A percentile compares a stretch with the other conserved stretches of the same genome.
Evolutionary conservation across 37 sponge, comb jelly and placozoan species (phyloP).

Genomic region (Cladorhizidae sp.): DNA sequence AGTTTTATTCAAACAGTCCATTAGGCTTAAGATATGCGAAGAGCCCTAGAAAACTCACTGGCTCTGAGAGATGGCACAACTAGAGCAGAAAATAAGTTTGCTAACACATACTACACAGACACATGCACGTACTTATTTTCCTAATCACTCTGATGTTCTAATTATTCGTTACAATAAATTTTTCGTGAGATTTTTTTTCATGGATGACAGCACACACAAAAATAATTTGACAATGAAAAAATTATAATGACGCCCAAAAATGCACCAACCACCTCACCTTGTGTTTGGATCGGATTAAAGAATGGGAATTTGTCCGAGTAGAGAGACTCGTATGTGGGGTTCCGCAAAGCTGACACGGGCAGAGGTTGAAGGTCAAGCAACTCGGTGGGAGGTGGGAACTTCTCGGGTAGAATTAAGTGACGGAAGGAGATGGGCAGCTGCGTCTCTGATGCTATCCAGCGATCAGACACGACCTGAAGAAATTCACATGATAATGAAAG

Average conservation of each 20-base stretch:
- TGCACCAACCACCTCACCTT: constrained; percentile 46
- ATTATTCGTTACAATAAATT: not conserved
- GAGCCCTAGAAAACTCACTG: too few relatives aligned
- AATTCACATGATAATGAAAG: not conserved
- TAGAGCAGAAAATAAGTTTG: too few relatives aligned
- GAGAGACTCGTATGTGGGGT: constrained; percentile 78
- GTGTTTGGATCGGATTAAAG: constrained; percentile 98
- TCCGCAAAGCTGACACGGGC: constrained; percentile 92
- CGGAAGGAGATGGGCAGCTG: constrained; percentile 96
- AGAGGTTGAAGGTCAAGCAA: constrained; percentile 97
- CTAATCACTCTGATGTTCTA: too few relatives aligned
- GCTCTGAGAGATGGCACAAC: too few relatives aligned
- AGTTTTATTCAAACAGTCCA: too few relatives aligned
- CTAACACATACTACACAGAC: too few relatives aligned
- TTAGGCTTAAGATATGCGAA: too few relatives aligned
- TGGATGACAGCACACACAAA: not conserved
- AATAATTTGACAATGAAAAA: not conserved
- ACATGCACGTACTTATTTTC: too few relatives aligned
- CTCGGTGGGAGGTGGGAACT: constrained; percentile 97
- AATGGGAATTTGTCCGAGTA: constrained; percentile 90
- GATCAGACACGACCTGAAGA: constrained; percentile 46
- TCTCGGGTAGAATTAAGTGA: constrained; percentile 97
- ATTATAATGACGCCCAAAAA: not conserved
- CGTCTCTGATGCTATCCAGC: constrained; percentile 88
- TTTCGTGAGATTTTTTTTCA: not conserved